Evolutionary conservation across 2,888 invertebrate genomes (phyloP).

Genomic region (Papilio elwesi): DNA sequence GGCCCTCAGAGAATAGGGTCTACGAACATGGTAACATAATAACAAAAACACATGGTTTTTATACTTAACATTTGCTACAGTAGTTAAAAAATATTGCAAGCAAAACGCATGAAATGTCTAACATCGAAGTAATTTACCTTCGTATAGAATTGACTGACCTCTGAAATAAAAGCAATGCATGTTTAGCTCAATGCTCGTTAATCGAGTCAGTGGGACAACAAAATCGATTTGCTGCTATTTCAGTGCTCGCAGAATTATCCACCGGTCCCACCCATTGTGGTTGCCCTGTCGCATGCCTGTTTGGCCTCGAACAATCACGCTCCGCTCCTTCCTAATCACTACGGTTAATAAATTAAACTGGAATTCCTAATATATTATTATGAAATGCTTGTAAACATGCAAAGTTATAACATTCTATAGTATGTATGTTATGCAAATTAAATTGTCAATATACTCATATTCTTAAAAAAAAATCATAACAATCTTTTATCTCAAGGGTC

Average conservation of each 20-base stretch:
- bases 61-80: too few relatives aligned
- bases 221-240: slow-evolving; percentile 51
- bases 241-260: slow-evolving; percentile 43
- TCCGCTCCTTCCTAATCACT: slow-evolving; percentile 19
- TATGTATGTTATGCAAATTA: too few relatives aligned
- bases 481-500: too few relatives aligned
- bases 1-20: too few relatives aligned
- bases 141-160: background rate
- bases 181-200: slow-evolving; percentile 31
- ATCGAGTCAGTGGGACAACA: slow-evolving; percentile 48
- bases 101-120: too few relatives aligned
- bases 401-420: background rate
- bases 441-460: too few relatives aligned
- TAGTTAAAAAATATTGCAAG: too few relatives aligned
- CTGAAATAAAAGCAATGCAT: slow-evolving; percentile 2
- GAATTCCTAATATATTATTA: background rate
- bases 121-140: background rate
- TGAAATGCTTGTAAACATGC: background rate
- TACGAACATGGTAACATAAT: too few relatives aligned
- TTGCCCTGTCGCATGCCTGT: slow-evolving; percentile 35
- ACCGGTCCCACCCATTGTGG: slow-evolving; percentile 21
- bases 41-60: too few relatives aligned
- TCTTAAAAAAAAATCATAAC: too few relatives aligned
- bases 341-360: slow-evolving; percentile 20
- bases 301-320: slow-evolving; percentile 32